phyloP scores from a whole-genome alignment of 2,888 invertebrate species.

The Aphelenchoides bicaudatus region DNA sequence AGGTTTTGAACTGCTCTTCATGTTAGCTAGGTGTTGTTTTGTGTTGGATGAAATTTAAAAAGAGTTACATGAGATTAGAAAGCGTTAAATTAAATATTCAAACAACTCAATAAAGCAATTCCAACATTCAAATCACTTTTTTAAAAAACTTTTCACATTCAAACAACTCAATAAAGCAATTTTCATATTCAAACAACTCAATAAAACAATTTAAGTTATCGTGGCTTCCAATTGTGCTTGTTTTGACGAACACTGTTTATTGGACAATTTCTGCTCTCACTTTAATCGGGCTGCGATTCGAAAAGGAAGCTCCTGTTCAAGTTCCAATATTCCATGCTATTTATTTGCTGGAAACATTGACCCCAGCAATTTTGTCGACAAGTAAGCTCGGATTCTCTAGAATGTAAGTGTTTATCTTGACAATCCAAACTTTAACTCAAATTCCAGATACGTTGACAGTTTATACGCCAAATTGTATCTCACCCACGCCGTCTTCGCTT shows the following conservation, averaged over 20 bases:
- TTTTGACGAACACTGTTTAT: slow-evolving; percentile 4
- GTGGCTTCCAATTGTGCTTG: not conserved
- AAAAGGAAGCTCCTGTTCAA: not conserved
- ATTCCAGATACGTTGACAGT: slow-evolving; percentile 1
- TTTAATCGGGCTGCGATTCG: slow-evolving; percentile 3
- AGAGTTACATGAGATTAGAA: too few species aligned
- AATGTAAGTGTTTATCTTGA: slow-evolving; percentile 10
- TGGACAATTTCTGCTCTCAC: not conserved
- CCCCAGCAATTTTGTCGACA: slow-evolving; percentile 2
- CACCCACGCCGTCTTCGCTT: not conserved
- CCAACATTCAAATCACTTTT: too few species aligned
- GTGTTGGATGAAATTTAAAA: too few species aligned
- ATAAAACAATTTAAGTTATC: too few species aligned
- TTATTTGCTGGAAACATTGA: not conserved
- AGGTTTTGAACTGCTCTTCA: too few species aligned
- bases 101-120: too few species aligned
- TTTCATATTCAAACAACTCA: too few species aligned
- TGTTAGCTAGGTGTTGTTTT: too few species aligned
- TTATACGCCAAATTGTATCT: slow-evolving; percentile 11
- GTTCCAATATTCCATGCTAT: not conserved
- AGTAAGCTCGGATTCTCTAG: not conserved
- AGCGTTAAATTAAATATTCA: too few species aligned
- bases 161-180: too few species aligned
- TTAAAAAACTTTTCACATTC: too few species aligned
- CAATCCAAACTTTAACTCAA: not conserved